phyloP scores from a whole-genome alignment of 1,140 invertebrate species.

The Drosophila virilis region DNA sequence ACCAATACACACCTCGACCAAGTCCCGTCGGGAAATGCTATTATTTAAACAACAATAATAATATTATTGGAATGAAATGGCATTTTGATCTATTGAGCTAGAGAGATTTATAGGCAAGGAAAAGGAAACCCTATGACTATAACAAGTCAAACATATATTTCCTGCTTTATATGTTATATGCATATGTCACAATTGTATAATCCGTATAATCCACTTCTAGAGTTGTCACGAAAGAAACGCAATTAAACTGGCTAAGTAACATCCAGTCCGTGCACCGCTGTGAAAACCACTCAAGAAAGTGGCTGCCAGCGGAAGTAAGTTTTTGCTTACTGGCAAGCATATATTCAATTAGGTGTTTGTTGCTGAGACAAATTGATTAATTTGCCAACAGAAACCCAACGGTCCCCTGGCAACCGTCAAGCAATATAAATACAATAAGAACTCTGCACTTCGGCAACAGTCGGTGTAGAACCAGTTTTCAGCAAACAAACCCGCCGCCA shows the following conservation, averaged over 20 bases:
- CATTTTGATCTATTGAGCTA: neutral
- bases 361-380: slow-evolving; percentile 73
- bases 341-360: slow-evolving; percentile 75
- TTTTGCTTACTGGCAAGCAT: slow-evolving; percentile 45
- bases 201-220: slow-evolving; percentile 5
- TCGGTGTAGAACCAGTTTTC: slow-evolving; percentile 67
- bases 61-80: neutral
- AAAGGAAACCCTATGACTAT: slow-evolving; percentile 16
- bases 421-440: slow-evolving; percentile 77
- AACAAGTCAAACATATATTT: slow-evolving; percentile 22
- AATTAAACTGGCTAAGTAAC: slow-evolving; percentile 76
- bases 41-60: too few species aligned
- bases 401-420: slow-evolving; percentile 25
- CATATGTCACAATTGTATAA: slow-evolving; percentile 25
- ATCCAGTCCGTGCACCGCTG: slow-evolving; percentile 60
- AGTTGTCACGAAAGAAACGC: slow-evolving; percentile 51
- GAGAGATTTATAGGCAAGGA: neutral
- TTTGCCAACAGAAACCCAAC: slow-evolving; percentile 43
- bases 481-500: slow-evolving; percentile 68
- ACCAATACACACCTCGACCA: too few species aligned
- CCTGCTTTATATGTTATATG: slow-evolving; percentile 13
- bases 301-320: slow-evolving; percentile 67
- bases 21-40: too few species aligned
- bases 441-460: slow-evolving; percentile 65
- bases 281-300: slow-evolving; percentile 73